Evolutionary conservation across 2,113 vertebrate genomes (phyloP), one percentile per base, ranked within the genome.

Genomic region (Notarius lentiginosus): DNA sequence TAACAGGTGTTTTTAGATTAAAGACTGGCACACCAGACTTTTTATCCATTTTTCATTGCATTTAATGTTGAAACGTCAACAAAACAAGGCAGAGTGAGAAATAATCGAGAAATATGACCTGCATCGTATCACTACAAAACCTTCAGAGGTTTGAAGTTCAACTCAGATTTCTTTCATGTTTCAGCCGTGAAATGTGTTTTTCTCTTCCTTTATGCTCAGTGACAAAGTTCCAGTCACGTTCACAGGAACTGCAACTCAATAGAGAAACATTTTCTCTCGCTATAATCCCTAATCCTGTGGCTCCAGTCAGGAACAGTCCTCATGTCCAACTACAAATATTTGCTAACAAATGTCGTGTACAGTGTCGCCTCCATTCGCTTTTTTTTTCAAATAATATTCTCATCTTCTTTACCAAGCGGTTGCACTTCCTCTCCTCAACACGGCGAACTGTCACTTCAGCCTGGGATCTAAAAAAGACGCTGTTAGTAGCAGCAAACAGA

Each of bases 401-500:
- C 8, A 47, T 73, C 41, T 76, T 76, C 22, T 76, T 76, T 76
- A 11, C 47, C 11, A 55, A 41, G 82, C 70, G 70, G 86, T 85
- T 79, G 81, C 77, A 24, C 60, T 85, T 85, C 68, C 79, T 18
- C 34, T 65, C 68, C 51, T 81, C 53, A 56, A 70, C 76, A 27
- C 15, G 9, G 66, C 24, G 11, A 55, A 34, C 66, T 82, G 88
- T 89, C 81, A 76, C 70, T 80, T 77, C 47, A 61, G 72, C 72
- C 30, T 58, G 65, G 79, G 63, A 68, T 51, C n/a, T 20, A 34
- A 81, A 84, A 84, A 87, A 86, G 88, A 60, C 55, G 55, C 34
- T 3, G 61, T 47, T 83, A 41, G 81, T 34, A 60, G 22, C 22
- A 61, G 79, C 88, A 84, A 80, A 86, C 73, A 84, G 88, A 81